Conservation (phyloP, 2,888 invertebrate species). For the Scrobipalpa atriplicella region DNA sequence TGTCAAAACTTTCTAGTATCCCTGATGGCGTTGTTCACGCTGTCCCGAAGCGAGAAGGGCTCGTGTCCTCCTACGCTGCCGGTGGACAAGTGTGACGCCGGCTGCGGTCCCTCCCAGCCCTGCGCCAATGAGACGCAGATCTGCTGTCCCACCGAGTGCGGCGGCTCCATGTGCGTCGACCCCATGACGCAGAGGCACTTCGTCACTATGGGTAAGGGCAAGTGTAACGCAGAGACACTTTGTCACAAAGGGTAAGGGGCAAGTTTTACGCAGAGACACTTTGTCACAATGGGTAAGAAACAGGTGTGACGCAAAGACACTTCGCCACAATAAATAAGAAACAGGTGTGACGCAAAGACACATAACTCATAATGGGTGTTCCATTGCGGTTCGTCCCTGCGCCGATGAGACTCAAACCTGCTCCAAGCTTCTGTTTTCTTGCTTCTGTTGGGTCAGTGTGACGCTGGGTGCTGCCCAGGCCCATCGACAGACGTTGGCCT, state of each 20-base stretch:
- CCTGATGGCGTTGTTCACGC: constrained; percentile 33
- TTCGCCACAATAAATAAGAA: constrained; percentile 30
- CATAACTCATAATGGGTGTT: too few relatives aligned
- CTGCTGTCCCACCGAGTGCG: constrained; percentile 76
- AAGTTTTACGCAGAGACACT: too few relatives aligned
- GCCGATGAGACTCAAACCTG: constrained; percentile 64
- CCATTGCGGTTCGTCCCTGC: constrained; percentile 69
- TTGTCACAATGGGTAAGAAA: too few relatives aligned
- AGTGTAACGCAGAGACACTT: too few relatives aligned
- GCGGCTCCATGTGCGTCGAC: constrained; percentile 75
- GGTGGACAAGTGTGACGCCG: constrained; percentile 71
- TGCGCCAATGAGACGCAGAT: constrained; percentile 64
- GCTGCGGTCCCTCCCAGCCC: constrained; percentile 62
- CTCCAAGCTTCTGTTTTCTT: too few relatives aligned
- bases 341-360: constrained; percentile 73
- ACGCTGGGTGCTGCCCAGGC: too few relatives aligned
- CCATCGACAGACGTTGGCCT: too few relatives aligned
- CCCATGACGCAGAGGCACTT: constrained; percentile 66
- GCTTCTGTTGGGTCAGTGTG: too few relatives aligned
- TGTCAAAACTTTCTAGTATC: neutral
- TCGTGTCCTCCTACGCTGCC: constrained; percentile 81
- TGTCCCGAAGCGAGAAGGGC: constrained; percentile 50
- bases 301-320: too few relatives aligned
- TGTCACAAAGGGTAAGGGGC: too few relatives aligned
- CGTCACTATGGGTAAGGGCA: constrained; percentile 57